phyloP scores from a whole-genome alignment of 2,888 invertebrate species.

The Nephrocerus scutellatus region DNA sequence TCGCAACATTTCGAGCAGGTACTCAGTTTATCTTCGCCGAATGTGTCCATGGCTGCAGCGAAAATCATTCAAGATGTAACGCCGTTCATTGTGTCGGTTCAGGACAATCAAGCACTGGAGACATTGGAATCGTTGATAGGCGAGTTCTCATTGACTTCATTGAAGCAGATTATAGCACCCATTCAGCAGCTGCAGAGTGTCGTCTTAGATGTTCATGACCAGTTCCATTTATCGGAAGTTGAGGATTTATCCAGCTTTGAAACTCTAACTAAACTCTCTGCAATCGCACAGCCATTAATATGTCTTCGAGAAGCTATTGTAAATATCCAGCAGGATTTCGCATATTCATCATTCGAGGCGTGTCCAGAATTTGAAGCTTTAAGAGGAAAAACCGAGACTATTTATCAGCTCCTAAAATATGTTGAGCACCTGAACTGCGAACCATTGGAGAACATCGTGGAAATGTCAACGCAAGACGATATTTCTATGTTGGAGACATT shows the following conservation, averaged over 20 bases:
- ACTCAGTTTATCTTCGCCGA: conserved; percentile 21
- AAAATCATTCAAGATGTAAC: conserved; percentile 27
- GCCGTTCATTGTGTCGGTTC: conserved; percentile 29
- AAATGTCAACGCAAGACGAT: conserved; percentile 54
- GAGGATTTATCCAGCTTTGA: conserved; percentile 23
- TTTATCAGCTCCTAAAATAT: conserved; percentile 30
- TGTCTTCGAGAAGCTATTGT: conserved; percentile 30
- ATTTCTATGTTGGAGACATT: conserved; percentile 54
- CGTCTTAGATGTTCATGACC: conserved; percentile 34
- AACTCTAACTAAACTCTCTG: conserved; percentile 22
- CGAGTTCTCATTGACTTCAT: conserved; percentile 28
- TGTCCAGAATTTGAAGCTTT: conserved; percentile 25
- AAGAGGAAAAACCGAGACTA: conserved; percentile 24
- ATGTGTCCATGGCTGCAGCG: conserved; percentile 21
- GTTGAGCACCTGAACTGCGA: conserved; percentile 37
- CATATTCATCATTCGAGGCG: conserved; percentile 23
- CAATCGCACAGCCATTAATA: conserved; percentile 29
- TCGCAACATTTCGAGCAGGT: conserved; percentile 29
- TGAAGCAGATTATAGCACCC: conserved; percentile 41
- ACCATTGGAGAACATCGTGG: conserved; percentile 49
- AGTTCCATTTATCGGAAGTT: conserved; percentile 36
- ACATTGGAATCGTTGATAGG: conserved; percentile 29
- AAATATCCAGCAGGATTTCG: conserved; percentile 27
- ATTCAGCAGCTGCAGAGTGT: conserved; percentile 42
- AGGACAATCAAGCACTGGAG: conserved; percentile 30